Evolutionary conservation across 1,140 invertebrate species (phyloP).

Genomic region (Drosophila punjabiensis): DNA sequence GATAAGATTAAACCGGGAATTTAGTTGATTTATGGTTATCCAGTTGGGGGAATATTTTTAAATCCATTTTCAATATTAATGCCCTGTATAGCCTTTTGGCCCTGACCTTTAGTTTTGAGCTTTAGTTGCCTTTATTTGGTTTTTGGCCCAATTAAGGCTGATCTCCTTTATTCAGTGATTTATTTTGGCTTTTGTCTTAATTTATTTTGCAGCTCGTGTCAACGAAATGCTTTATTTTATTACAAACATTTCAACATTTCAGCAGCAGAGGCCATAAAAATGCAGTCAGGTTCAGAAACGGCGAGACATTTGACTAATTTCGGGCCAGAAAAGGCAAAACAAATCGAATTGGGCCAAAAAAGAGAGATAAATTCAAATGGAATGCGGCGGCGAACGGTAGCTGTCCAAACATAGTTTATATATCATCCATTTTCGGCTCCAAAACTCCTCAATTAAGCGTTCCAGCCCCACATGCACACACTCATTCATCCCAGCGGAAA

Average conservation of each 20-base stretch:
- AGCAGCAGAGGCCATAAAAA: constrained; percentile 22
- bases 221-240: constrained; percentile 61
- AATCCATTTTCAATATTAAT: constrained; percentile 1
- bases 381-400: constrained; percentile 47
- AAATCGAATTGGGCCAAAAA: constrained; percentile 57
- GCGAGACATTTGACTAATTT: constrained; percentile 60
- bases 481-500: constrained; percentile 53
- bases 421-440: constrained; percentile 19
- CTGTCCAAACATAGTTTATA: constrained; percentile 51
- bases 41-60: not conserved
- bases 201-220: constrained; percentile 47
- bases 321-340: constrained; percentile 28
- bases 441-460: constrained; percentile 58
- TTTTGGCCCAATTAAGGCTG: constrained; percentile 40
- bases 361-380: constrained; percentile 57
- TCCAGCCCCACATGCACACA: constrained; percentile 19
- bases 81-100: constrained; percentile 26
- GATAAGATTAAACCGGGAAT: constrained; percentile 21
- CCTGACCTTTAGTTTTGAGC: constrained; percentile 55
- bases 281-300: constrained; percentile 44
- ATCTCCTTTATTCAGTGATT: constrained; percentile 51
- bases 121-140: not conserved
- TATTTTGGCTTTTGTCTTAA: constrained; percentile 32
- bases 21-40: constrained; percentile 3
- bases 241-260: constrained; percentile 62